phyloP scores from a whole-genome alignment of 2,888 invertebrate genomes.

The Poecilus cupreus region DNA sequence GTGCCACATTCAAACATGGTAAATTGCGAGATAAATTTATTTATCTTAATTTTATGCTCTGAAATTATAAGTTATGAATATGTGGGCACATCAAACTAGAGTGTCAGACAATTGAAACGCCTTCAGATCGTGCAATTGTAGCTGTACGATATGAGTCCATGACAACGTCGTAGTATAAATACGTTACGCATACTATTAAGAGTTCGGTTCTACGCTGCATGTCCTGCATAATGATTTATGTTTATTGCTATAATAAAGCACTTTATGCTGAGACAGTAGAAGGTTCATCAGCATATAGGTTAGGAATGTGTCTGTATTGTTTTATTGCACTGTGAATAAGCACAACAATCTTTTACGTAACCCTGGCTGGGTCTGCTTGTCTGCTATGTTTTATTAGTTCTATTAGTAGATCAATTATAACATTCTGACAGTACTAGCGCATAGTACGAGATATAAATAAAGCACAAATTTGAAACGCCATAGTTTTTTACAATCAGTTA shows the following conservation, averaged over 20 bases:
- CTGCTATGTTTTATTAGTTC: background rate
- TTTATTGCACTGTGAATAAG: conserved; percentile 15
- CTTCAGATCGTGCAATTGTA: too few relatives aligned
- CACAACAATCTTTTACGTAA: conserved; percentile 36
- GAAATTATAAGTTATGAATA: too few relatives aligned
- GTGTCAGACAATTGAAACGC: too few relatives aligned
- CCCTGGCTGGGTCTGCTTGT: background rate
- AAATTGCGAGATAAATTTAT: too few relatives aligned
- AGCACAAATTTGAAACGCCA: background rate
- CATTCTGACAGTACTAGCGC: background rate
- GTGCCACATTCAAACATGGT: too few relatives aligned
- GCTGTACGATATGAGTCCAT: too few relatives aligned
- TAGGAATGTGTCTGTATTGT: conserved; percentile 46
- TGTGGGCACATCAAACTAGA: too few relatives aligned
- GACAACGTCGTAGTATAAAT: background rate
- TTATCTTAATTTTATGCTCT: too few relatives aligned
- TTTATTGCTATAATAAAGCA: conserved; percentile 50
- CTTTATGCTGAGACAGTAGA: conserved; percentile 37
- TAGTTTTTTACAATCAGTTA: too few relatives aligned
- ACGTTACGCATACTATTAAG: conserved; percentile 20
- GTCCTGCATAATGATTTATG: conserved; percentile 51
- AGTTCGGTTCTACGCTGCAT: background rate
- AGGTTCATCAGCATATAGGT: conserved; percentile 51
- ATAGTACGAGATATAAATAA: background rate
- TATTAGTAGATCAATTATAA: conserved; percentile 2